Evolutionary conservation across 2,888 invertebrate species (phyloP).

Genomic region (Molorchus minor): DNA sequence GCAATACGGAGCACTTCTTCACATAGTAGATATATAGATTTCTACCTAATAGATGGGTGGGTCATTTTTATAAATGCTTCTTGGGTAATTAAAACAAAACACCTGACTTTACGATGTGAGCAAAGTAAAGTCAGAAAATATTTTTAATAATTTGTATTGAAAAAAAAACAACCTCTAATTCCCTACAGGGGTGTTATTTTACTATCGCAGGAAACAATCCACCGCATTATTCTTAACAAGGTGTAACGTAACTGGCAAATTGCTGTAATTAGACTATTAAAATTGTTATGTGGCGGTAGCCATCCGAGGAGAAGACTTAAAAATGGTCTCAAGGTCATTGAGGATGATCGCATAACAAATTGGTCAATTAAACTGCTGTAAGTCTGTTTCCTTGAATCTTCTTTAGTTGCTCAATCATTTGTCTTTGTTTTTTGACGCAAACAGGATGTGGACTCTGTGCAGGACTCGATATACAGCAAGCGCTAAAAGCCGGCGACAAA

Average conservation of each 20-base stretch:
- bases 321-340: constrained; percentile 38
- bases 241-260: constrained; percentile 14
- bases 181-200: too few species aligned
- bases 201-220: constrained; percentile 8
- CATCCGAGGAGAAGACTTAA: constrained; percentile 23
- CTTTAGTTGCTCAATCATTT: constrained; percentile 35
- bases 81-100: too few species aligned
- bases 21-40: too few species aligned
- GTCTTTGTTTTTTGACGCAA: constrained; percentile 24
- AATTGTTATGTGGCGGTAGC: constrained; percentile 11
- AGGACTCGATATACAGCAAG: too few species aligned
- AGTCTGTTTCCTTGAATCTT: constrained; percentile 46
- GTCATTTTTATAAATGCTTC: too few species aligned
- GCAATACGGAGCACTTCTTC: too few species aligned
- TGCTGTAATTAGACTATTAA: constrained; percentile 12
- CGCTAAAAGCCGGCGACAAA: too few species aligned
- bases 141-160: too few species aligned
- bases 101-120: too few species aligned
- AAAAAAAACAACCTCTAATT: too few species aligned
- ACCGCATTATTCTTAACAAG: constrained; percentile 6
- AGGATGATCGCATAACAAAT: constrained; percentile 44
- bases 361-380: constrained; percentile 43
- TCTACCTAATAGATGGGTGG: too few species aligned
- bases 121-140: too few species aligned
- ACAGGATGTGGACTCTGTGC: constrained; percentile 19